Conservation (phyloP, 2,113 vertebrate genomes). For the Apodemus speciosus region DNA sequence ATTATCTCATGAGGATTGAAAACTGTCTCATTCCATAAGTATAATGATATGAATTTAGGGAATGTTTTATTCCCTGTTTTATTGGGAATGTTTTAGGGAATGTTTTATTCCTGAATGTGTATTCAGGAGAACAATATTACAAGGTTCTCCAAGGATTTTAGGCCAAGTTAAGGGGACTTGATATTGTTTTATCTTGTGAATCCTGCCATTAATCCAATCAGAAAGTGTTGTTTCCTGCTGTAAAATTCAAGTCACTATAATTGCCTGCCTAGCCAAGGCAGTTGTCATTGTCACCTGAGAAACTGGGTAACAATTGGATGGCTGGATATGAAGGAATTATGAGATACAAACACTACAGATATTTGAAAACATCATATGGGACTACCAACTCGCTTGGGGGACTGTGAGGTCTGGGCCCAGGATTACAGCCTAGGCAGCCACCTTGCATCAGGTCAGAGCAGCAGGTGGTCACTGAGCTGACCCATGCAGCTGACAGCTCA, state of each 20-base stretch:
- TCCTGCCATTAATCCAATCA: accelerated
- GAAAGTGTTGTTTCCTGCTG: neutral
- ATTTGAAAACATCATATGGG: neutral
- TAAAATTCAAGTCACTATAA: neutral
- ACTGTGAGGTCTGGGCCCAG: too few relatives aligned
- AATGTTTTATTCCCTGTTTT: neutral
- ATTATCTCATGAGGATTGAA: neutral
- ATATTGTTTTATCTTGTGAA: neutral
- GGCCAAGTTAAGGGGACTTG: neutral
- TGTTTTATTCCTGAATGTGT: neutral
- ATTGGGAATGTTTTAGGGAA: too few relatives aligned
- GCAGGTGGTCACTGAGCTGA: too few relatives aligned
- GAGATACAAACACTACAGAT: neutral
- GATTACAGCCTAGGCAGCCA: too few relatives aligned
- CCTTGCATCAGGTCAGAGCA: too few relatives aligned
- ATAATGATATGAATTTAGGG: neutral
- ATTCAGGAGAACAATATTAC: neutral
- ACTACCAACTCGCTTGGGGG: too few relatives aligned
- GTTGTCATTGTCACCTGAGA: too few relatives aligned
- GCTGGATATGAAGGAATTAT: neutral
- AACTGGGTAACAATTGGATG: neutral
- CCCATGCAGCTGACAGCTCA: too few relatives aligned
- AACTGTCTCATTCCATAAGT: neutral
- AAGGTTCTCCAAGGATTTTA: neutral
- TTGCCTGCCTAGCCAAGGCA: neutral